A percentile compares a stretch with the other conserved stretches of the same genome.
phyloP scores from a whole-genome alignment of 2,888 invertebrate genomes.

The Chloroclysta siterata region DNA sequence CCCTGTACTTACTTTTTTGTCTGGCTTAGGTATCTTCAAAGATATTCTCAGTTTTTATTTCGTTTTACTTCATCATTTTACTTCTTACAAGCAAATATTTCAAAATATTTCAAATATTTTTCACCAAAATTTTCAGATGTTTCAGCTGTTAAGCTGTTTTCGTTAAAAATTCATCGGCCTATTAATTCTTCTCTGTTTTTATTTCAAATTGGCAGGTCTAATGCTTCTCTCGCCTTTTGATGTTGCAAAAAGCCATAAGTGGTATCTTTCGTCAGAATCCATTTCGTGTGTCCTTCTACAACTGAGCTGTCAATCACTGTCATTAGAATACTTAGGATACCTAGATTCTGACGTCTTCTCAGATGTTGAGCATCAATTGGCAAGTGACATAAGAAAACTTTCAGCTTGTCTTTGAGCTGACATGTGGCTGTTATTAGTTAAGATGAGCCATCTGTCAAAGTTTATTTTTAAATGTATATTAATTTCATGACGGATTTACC shows the following conservation, averaged over 20 bases:
- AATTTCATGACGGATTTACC: no score
- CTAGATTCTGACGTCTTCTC: slow-evolving; percentile 6
- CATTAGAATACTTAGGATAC: slow-evolving; percentile 13
- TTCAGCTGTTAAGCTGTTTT: background rate
- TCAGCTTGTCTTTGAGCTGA: background rate
- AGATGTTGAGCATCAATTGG: slow-evolving; percentile 1
- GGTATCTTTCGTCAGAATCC: slow-evolving; percentile 43
- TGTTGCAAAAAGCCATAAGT: slow-evolving; percentile 47
- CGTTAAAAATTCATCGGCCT: slow-evolving; percentile 1
- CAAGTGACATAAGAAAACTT: background rate
- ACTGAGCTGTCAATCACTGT: slow-evolving; percentile 33
- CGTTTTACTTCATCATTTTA: background rate
- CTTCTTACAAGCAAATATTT: background rate
- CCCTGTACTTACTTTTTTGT: no score
- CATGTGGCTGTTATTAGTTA: background rate
- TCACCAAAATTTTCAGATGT: no score
- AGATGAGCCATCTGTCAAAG: background rate
- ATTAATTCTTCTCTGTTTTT: slow-evolving; percentile 7
- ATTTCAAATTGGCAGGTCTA: slow-evolving; percentile 13
- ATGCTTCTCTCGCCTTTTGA: slow-evolving; percentile 42
- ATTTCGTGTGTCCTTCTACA: slow-evolving; percentile 32
- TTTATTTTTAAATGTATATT: no score
- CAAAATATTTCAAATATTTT: no score
- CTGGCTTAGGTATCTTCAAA: no score
- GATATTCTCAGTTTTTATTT: no score